Evolutionary conservation across 2,113 vertebrate species (phyloP).

Genomic region (Sula dactylatra): DNA sequence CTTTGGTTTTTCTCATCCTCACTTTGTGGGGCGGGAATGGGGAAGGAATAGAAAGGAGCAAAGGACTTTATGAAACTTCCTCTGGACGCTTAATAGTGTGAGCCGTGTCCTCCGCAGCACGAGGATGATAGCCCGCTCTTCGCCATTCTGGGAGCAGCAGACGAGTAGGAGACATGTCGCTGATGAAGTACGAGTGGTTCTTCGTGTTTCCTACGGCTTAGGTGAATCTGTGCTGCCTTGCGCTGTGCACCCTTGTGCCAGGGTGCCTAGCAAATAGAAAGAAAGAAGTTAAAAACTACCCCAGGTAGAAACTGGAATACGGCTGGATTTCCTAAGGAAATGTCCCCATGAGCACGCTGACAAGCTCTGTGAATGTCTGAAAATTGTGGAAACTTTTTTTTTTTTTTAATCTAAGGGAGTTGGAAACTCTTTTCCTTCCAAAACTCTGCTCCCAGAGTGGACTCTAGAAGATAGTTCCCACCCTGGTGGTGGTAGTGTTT

Average conservation of each 20-base stretch:
- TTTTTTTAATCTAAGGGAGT: slow-evolving; percentile 1
- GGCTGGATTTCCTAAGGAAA: background rate
- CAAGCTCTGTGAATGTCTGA: slow-evolving; percentile 18
- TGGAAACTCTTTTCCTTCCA: slow-evolving; percentile 66
- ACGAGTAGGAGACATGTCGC: background rate
- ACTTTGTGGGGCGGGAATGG: background rate
- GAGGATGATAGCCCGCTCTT: background rate
- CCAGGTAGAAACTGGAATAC: background rate
- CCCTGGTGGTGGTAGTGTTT: slow-evolving; percentile 54
- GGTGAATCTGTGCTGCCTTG: background rate
- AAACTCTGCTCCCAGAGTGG: slow-evolving; percentile 53
- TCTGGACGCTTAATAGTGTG: background rate
- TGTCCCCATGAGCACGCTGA: background rate
- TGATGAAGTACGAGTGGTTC: fast-evolving
- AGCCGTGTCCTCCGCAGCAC: background rate
- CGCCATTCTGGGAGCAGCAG: background rate
- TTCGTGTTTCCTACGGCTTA: fast-evolving
- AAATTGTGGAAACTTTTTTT: slow-evolving; percentile 41
- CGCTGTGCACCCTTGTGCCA: fast-evolving
- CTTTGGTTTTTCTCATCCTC: background rate
- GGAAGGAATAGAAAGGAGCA: background rate
- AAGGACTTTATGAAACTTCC: background rate
- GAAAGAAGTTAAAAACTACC: background rate
- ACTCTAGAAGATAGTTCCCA: slow-evolving; percentile 59
- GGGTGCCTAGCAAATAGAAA: background rate